Base-by-base conservation (phyloP, 2,888 invertebrate genomes). In the Drosophila fungiperda region DNA sequence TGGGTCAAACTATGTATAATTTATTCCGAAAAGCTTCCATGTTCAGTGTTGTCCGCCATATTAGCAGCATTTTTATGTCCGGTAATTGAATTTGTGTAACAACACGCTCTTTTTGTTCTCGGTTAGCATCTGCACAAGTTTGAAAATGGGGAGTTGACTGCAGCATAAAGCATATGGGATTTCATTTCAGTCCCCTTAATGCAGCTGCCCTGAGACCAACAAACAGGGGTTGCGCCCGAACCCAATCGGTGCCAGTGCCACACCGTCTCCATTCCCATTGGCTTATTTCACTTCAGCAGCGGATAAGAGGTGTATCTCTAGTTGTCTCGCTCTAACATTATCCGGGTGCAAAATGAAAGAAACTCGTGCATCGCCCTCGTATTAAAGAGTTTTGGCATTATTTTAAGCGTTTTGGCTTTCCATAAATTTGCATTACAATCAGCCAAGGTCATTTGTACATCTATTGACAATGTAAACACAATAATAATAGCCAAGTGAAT, bases 341-440 rank as follows among this genome's bases (percentile, higher is more conserved):
- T 89, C 89, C 87, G 89, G 64, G 53, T 65, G 67, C 72, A 71
- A 88, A 89, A 89, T 89, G 87, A 83, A 81, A 69, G 87, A 75
- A 64, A 65, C 42, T 63, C 29, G 45, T 57, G 33, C 32, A 57
- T 29, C 26, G 52, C 60, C 62, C 49, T 53, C 57, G 17, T 17
- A 45, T 73, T 75, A 73, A 88, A 71, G 59, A 35, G 15, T 4
- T 4, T 32, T 35, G 32, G 17, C 50, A 40, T 40, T 55, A 15
- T 62, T 49, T 66, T 1, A 29, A 65, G 33, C 23, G 48, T 35
- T 15, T 40, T 45, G 23, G 48, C 67, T 73, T 76, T 81, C 63
- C 81, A 89, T 89, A 73, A 74, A 79, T 87, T 67, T 83, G 70
- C 74, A 84, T 79, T 20, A 50, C 61, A 71, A 76, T 53, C 12